Evolutionary conservation across 2,888 invertebrate species (phyloP).

Genomic region (Meiosimyza decipiens): DNA sequence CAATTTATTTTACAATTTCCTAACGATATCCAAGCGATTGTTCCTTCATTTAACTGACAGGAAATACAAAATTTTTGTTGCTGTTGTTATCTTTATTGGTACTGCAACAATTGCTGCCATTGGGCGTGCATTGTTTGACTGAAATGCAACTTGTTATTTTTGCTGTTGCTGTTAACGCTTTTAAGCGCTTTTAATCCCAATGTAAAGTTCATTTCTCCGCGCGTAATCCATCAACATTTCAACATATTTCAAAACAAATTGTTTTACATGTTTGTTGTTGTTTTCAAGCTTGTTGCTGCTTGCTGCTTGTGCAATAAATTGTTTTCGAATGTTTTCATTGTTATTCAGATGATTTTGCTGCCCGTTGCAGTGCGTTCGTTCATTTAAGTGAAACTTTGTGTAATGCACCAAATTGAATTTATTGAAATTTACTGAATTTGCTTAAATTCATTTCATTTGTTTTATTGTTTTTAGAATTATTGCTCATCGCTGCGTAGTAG

Average conservation of each 20-base stretch:
- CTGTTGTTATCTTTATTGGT: conserved; percentile 6
- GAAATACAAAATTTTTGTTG: too few relatives aligned
- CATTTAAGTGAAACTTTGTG: neutral
- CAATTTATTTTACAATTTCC: too few relatives aligned
- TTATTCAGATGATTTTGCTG: neutral
- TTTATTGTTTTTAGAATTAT: too few relatives aligned
- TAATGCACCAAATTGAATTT: too few relatives aligned
- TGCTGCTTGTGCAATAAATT: neutral
- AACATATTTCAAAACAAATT: neutral
- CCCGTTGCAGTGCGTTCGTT: neutral
- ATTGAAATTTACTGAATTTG: too few relatives aligned
- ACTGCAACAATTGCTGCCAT: neutral
- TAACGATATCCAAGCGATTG: too few relatives aligned
- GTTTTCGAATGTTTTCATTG: neutral
- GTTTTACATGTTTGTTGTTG: neutral
- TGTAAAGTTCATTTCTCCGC: neutral
- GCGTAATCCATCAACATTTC: conserved; percentile 13
- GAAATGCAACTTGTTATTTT: neutral
- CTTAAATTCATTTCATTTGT: too few relatives aligned
- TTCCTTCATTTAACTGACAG: too few relatives aligned
- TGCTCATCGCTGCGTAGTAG: too few relatives aligned
- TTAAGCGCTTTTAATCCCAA: neutral
- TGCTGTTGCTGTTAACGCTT: neutral
- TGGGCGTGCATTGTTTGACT: neutral
- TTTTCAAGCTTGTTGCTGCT: conserved; percentile 4